These are phyloP conservation scores for Steinernema carpocapsae DNA, from an alignment of 2,888 invertebrate genomes.

Conservation along the genomic window DNA sequence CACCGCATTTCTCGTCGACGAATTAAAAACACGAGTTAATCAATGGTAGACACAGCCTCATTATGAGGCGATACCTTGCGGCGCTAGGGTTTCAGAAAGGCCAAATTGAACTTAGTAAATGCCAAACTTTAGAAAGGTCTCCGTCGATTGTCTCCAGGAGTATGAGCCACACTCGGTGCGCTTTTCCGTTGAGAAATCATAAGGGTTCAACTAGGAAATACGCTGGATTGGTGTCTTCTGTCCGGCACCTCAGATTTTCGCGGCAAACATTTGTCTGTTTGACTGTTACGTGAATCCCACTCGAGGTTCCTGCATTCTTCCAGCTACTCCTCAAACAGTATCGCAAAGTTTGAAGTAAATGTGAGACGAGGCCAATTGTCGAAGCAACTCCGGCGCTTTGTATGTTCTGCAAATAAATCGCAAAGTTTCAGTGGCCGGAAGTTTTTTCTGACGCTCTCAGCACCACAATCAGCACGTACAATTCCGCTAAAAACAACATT, in stretches of 20 bases:
- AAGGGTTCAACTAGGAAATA: not conserved
- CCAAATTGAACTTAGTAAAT: too few species aligned
- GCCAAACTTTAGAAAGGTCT: too few species aligned
- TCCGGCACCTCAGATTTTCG: not conserved
- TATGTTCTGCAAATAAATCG: conserved; percentile 8
- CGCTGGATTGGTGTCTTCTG: not conserved
- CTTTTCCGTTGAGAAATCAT: not conserved
- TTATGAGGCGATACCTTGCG: too few species aligned
- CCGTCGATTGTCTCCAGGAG: too few species aligned
- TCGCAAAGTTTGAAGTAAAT: conserved; percentile 24
- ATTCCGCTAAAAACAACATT: too few species aligned
- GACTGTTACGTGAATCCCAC: conserved; percentile 20
- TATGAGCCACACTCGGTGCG: too few species aligned
- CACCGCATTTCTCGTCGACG: not conserved
- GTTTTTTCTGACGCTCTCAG: not conserved
- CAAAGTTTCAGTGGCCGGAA: not conserved
- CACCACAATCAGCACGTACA: too few species aligned
- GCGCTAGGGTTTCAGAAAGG: too few species aligned
- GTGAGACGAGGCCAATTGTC: not conserved
- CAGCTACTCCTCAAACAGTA: conserved; percentile 25
- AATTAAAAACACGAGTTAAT: not conserved
- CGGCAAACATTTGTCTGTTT: conserved; percentile 13
- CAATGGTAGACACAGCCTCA: not conserved
- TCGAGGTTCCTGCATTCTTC: conserved; percentile 21
- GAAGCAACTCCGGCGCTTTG: conserved; percentile 3